Percentiles rank a stretch among this genome's conserved stretches.
Conservation (phyloP, 2,888 invertebrate genomes). For the Beris chalybata region DNA sequence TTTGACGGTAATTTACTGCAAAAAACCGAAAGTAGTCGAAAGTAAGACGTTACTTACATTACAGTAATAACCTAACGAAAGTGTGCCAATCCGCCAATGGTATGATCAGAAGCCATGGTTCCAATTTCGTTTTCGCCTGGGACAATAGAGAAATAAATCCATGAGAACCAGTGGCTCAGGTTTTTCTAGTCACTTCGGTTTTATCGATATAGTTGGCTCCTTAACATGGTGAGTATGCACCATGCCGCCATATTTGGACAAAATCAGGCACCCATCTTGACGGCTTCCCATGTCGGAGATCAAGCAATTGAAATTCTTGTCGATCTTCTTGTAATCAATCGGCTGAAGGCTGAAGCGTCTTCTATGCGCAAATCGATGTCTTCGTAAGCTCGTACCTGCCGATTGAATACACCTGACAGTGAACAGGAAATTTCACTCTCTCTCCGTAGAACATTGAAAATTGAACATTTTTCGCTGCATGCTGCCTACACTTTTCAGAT, state of each 20-base stretch:
- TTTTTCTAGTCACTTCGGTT: slow-evolving; percentile 16
- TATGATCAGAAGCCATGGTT: slow-evolving; percentile 25
- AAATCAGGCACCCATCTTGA: slow-evolving; percentile 35
- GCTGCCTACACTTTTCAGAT: slow-evolving; percentile 17
- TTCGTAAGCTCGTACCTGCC: background rate
- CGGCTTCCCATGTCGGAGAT: slow-evolving; percentile 30
- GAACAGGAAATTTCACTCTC: slow-evolving; percentile 31
- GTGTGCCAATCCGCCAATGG: slow-evolving; percentile 25
- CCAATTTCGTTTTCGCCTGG: slow-evolving; percentile 36
- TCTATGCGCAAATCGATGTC: background rate
- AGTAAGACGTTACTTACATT: slow-evolving; percentile 14
- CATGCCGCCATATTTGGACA: slow-evolving; percentile 33
- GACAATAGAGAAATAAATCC: slow-evolving; percentile 37
- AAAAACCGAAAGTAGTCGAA: slow-evolving; percentile 29
- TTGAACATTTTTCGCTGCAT: slow-evolving; percentile 2
- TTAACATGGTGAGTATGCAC: slow-evolving; percentile 10
- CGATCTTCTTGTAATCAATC: slow-evolving; percentile 36
- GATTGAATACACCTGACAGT: slow-evolving; percentile 23
- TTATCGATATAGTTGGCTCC: too few species aligned
- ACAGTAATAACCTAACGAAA: background rate
- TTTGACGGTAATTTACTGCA: slow-evolving; percentile 18
- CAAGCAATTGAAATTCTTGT: slow-evolving; percentile 36
- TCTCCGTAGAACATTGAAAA: slow-evolving; percentile 11
- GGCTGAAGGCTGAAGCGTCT: slow-evolving; percentile 20
- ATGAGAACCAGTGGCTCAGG: slow-evolving; percentile 36